A percentile compares a stretch with the other conserved stretches of the same genome.
Evolutionary conservation across 2,113 vertebrate genomes (phyloP).

Genomic region (Stigmatopora argus): DNA sequence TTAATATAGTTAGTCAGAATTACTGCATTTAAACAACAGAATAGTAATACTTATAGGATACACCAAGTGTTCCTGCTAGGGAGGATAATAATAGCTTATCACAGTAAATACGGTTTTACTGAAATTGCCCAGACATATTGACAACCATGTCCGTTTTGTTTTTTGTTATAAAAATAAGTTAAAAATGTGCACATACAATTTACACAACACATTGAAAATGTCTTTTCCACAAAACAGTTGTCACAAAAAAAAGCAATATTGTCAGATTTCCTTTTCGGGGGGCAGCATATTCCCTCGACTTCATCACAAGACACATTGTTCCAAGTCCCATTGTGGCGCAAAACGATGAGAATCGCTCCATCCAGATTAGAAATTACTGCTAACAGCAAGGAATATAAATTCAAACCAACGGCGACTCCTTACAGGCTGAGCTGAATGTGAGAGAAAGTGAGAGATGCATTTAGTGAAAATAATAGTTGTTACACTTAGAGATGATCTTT

Average conservation of each 20-base stretch:
- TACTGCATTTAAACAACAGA: slow-evolving; percentile 41
- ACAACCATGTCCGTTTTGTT: slow-evolving; percentile 72
- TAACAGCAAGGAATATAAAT: slow-evolving; percentile 24
- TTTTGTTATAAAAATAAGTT: slow-evolving; percentile 97
- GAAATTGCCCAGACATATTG: slow-evolving; percentile 67
- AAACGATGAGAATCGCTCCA: slow-evolving; percentile 33
- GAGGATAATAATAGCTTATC: slow-evolving; percentile 36
- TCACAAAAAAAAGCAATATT: slow-evolving; percentile 19
- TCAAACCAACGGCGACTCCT: slow-evolving; percentile 39
- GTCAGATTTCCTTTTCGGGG: slow-evolving; percentile 22
- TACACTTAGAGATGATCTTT: slow-evolving; percentile 13
- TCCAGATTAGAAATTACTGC: slow-evolving; percentile 33
- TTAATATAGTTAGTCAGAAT: slow-evolving; percentile 22
- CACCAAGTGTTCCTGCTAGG: slow-evolving; percentile 26
- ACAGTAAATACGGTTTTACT: slow-evolving; percentile 50
- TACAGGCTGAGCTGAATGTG: slow-evolving; percentile 51
- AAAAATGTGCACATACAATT: slow-evolving; percentile 91
- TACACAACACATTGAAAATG: slow-evolving; percentile 76
- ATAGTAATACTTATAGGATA: slow-evolving; percentile 34
- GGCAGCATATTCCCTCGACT: neutral
- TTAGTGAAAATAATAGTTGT: slow-evolving; percentile 22
- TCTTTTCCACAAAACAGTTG: slow-evolving; percentile 42
- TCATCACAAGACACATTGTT: slow-evolving; percentile 30
- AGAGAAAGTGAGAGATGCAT: slow-evolving; percentile 36
- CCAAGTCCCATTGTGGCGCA: slow-evolving; percentile 23